Evolutionary conservation across 2,888 invertebrate genomes (phyloP), one percentile per base, ranked within the genome.

Genomic region (Leptopilina syphax): DNA sequence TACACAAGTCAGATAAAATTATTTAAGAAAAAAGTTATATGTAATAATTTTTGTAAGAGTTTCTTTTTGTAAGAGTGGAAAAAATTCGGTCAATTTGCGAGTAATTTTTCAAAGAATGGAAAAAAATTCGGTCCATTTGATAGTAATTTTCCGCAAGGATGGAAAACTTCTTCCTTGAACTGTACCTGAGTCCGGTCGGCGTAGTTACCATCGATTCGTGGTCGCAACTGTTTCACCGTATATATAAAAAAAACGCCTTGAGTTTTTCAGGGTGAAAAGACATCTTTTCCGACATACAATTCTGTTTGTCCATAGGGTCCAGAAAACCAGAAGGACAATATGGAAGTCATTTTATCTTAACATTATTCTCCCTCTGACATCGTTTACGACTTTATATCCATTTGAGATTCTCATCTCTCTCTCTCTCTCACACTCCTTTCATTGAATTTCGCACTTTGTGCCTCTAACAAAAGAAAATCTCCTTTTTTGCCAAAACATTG

Each of bases 121-220:
- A 9, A 63, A 6, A 24, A 63, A 0, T 63, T 24, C 9, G 3
- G 3, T 73, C n/a, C 34, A 27, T 13, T 13, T 9, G 27, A 9
- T 54, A 73, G 7, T 50, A 54, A 27, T 54, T 54, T 13, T 57
- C 8, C 1, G 3, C 44, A 27, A 27, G 12, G 9, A 13, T 5
- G 13, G 9, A n/a, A 34, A 73, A 73, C 57, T 73, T 73, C n/a
- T 50, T 89, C 78, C 27, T 34, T 81, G 83, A 90, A 91, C 91
- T 91, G 91, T 91, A 91, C 91, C 80, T 84, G 84, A 83, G 91
- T 91, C 90, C 91, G 89, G 90, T 84, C 88, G 87, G 87, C 89
- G 91, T 90, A 91, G 91, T 91, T 91, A 90, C 90, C 91, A 91
- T 91, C 91, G 91, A 91, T 91, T 91, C 90, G 91, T 91, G 91